Evolutionary conservation across 2,888 invertebrate species (phyloP), one percentile per base, ranked within the genome.

Genomic region (Prosopocoilus inquinatus): DNA sequence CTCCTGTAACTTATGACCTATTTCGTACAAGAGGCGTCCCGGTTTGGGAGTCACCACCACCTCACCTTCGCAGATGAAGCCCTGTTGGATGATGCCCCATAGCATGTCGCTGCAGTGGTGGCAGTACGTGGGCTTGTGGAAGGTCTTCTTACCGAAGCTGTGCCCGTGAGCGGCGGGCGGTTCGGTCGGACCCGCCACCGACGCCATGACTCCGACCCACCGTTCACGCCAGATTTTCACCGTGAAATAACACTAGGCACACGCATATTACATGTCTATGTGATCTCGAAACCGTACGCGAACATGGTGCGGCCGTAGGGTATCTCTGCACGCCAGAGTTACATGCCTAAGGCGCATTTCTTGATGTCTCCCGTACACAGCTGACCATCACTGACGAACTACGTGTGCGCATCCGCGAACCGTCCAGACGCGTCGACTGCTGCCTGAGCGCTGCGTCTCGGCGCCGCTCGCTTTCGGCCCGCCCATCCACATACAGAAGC

Each of bases 41-140:
- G 41, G 9, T 36, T 34, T 13, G 9, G 41, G 41, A 13, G 9
- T n/a, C 41, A 16, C n/a, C 35, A n/a, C 13, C 39, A 13, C 76
- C 83, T 82, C 82, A 98, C 98, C 96, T 93, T 98, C 98, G 87
- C 99, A 99, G 80, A 95, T 94, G 86, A 93, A 96, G 82, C 98
- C 99, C 84, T 97, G 97, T 81, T 96, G 96, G 80, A 98, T 95
- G 83, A 98, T 89, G 80, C 98, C 97, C 99, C 99, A 99, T 77
- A 99, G 89, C 88, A 97, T 91, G 82, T 99, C 99, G 80, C 96
- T 95, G 87, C 99, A 99, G 85, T 97, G 96, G 85, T 99, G 98
- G 85, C 99, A 99, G 85, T 97, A 97, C 75, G 96, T 96, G 80
- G 97, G 98, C 86, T 97, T 97, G 86, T 98, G 98, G 87, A 98